Evolutionary conservation across 1,140 invertebrate genomes (phyloP), one percentile per base, ranked within the genome.

Genomic region (Mylabris phalerata): DNA sequence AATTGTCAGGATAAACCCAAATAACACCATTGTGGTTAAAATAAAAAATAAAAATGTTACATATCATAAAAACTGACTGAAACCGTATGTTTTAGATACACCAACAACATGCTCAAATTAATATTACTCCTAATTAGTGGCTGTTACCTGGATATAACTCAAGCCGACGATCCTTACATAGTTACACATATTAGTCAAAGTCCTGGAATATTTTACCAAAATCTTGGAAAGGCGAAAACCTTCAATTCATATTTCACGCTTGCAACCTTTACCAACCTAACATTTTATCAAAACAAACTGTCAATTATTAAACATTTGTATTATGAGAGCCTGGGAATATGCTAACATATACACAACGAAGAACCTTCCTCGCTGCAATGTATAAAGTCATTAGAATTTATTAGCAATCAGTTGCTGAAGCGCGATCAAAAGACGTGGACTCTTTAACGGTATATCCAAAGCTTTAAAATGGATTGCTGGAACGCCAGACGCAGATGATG

Each of bases 1-100:
- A 60, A 50, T 60, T n/a, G 46, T 56, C n/a, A 24, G 56, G 50
- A 45, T 61, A 38, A 24, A 61, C 42, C 13, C 42, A 42, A 3
- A 25, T 19, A 45, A 43, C n/a, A 61, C 50, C 44, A 26, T 9
- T 46, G 48, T 27, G 7, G 32, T 57, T 13, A 11, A 39, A 50
- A 60, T 57, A 2, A 57, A 48, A 27, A 57, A 50, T 47, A 57
- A 51, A 41, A 45, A 7, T 11, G 40, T 44, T 4, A 48, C 10
- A n/a, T 19, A 49, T 24, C 56, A 58, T 41, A 39, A 24, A 32
- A 58, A 58, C 46, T 32, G 25, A 32, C 24, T 58, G 26, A 50
- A 58, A 46, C 42, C 48, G 7, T 43, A 43, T 57, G 27, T 55
- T 55, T 19, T 43, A 55, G 44, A 25, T 46, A 11, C 6, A 9